These are phyloP conservation scores for Syrista parreyssii DNA, from an alignment of 2,888 invertebrate species.

Conservation along the genomic window DNA sequence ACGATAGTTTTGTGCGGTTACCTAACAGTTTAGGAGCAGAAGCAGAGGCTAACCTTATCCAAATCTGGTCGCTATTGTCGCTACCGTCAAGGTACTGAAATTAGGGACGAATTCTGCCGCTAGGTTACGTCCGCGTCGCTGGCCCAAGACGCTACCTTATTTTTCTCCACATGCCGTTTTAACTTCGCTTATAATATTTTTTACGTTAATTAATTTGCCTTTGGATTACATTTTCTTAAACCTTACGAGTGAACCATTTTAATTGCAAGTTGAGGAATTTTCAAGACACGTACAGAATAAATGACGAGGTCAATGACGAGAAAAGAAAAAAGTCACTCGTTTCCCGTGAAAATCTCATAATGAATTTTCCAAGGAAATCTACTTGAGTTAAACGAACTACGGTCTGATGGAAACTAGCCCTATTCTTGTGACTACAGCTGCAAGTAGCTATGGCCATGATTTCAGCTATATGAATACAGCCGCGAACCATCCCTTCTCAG, in stretches of 20 bases:
- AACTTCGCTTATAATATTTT: too few relatives aligned
- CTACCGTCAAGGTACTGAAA: too few relatives aligned
- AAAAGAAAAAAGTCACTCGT: constrained; percentile 24
- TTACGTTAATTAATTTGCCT: too few relatives aligned
- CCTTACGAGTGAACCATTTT: too few relatives aligned
- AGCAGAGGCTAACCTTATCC: background rate
- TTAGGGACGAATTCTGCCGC: too few relatives aligned
- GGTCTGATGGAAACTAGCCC: background rate
- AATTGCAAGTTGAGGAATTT: background rate
- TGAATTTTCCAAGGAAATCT: constrained; percentile 43
- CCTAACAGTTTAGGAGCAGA: background rate
- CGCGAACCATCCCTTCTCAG: background rate
- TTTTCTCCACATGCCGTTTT: too few relatives aligned
- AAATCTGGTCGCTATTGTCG: background rate
- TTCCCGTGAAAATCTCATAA: constrained; percentile 36
- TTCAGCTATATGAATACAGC: too few relatives aligned
- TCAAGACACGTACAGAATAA: constrained; percentile 7
- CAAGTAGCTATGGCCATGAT: too few relatives aligned
- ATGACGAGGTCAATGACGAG: constrained; percentile 14
- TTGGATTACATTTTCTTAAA: too few relatives aligned
- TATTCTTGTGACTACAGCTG: too few relatives aligned
- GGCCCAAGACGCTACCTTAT: too few relatives aligned
- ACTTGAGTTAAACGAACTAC: constrained; percentile 32
- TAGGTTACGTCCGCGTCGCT: too few relatives aligned
- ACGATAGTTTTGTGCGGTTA: background rate